These are phyloP conservation scores for Podarcis siculus DNA, from an alignment of 2,797 vertebrate species.

Conservation along the genomic window DNA sequence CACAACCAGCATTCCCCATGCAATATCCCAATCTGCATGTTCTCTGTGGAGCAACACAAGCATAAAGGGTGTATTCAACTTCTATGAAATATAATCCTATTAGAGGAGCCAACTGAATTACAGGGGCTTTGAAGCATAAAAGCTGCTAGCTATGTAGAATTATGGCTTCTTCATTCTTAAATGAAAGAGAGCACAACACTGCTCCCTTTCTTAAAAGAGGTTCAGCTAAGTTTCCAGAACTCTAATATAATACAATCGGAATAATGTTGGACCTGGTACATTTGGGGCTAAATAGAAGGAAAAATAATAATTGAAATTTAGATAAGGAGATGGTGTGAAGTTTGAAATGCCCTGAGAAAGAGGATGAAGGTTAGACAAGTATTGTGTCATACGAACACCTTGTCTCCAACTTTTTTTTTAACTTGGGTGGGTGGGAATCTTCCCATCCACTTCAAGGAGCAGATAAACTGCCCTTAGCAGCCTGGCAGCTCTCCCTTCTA, in stretches of 20 bases:
- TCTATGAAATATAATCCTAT: conserved; percentile 71
- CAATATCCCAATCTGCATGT: conserved; percentile 69
- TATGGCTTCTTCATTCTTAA: conserved; percentile 69
- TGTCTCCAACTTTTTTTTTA: background rate
- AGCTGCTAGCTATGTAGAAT: conserved; percentile 65
- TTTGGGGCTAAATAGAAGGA: conserved; percentile 47
- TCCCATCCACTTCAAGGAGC: background rate
- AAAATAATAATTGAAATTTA: background rate
- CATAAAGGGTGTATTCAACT: conserved; percentile 69
- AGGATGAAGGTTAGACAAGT: background rate
- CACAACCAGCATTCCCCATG: conserved; percentile 64
- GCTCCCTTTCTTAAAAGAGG: conserved; percentile 60
- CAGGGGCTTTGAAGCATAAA: conserved; percentile 72
- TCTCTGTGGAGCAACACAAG: conserved; percentile 69
- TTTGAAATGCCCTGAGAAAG: background rate
- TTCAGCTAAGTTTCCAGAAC: conserved; percentile 59
- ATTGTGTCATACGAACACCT: background rate
- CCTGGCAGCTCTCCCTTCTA: background rate
- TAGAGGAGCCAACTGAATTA: conserved; percentile 73
- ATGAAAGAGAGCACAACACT: conserved; percentile 61
- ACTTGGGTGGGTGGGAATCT: no score
- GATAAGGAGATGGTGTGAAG: background rate
- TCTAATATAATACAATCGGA: conserved; percentile 53
- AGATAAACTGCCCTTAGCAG: background rate
- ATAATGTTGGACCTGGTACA: conserved; percentile 42